A percentile compares a stretch with the other conserved stretches of the same genome.
These are phyloP conservation scores for Ophioderma brevispina DNA, from an alignment of 35 echinoderm and acorn worm genomes.

Conservation along the genomic window DNA sequence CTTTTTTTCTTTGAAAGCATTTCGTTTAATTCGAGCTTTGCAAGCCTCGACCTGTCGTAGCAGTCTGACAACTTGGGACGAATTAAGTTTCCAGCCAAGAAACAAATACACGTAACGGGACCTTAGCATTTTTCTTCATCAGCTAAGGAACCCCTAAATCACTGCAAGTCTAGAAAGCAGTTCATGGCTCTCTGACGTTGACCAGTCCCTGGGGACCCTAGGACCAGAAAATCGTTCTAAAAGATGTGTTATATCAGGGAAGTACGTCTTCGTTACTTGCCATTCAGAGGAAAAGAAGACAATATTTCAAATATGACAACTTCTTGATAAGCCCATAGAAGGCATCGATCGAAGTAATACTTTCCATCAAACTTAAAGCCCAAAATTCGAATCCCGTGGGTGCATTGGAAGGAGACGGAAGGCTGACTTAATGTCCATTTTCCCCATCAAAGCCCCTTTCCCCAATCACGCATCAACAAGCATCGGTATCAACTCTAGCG, in stretches of 20 bases:
- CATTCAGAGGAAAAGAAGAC: background rate
- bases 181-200: background rate
- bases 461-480: background rate
- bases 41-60: background rate
- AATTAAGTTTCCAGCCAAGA: background rate
- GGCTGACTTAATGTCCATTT: background rate
- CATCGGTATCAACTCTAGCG: background rate
- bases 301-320: background rate
- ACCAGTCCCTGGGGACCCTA: background rate
- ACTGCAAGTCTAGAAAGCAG: background rate
- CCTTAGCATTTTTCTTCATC: background rate
- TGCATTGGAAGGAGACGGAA: background rate
- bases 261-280: background rate
- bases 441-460: background rate
- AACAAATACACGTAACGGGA: background rate
- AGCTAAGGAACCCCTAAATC: background rate
- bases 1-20: background rate
- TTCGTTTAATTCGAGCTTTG: background rate
- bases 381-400: background rate
- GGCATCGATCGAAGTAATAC: background rate
- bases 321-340: background rate
- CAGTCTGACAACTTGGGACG: background rate
- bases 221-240: background rate
- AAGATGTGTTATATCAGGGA: background rate
- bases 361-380: background rate